Conservation (phyloP, 2,888 invertebrate genomes). For the Nemoura dubitans region DNA sequence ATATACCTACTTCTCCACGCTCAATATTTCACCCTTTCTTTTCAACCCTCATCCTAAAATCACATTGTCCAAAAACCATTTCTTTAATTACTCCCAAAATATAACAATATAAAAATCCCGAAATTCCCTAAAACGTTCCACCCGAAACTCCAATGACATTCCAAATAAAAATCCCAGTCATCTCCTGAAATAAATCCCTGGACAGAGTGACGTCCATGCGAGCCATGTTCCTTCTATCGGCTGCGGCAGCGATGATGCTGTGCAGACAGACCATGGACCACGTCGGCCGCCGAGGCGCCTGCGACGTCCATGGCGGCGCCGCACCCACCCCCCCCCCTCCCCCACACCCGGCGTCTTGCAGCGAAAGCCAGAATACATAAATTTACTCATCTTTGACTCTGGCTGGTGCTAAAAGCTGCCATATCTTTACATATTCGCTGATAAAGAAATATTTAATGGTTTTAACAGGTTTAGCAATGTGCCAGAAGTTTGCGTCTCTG, state of each 20-base stretch:
- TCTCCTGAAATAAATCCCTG: neutral
- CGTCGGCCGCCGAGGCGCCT: neutral
- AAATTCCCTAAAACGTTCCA: no score
- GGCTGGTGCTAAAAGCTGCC: constrained; percentile 18
- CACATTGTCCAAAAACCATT: no score
- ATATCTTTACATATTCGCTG: neutral
- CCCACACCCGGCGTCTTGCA: no score
- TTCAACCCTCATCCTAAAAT: no score
- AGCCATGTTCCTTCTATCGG: neutral
- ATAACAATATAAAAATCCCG: no score
- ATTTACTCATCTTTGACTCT: constrained; percentile 5
- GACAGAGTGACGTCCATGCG: neutral
- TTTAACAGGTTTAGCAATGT: constrained; percentile 10
- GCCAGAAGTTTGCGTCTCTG: neutral
- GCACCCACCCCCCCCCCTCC: neutral
- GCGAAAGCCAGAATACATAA: constrained; percentile 8
- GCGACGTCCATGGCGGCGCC: neutral
- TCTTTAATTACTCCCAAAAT: no score
- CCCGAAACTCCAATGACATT: no score
- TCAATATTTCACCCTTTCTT: no score
- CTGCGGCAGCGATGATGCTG: neutral
- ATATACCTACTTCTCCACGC: no score
- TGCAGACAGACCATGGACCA: neutral
- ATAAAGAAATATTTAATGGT: constrained; percentile 3
- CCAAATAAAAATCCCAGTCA: no score